phyloP scores from a whole-genome alignment of 2,797 vertebrate genomes.

The Clarias fuscus region DNA sequence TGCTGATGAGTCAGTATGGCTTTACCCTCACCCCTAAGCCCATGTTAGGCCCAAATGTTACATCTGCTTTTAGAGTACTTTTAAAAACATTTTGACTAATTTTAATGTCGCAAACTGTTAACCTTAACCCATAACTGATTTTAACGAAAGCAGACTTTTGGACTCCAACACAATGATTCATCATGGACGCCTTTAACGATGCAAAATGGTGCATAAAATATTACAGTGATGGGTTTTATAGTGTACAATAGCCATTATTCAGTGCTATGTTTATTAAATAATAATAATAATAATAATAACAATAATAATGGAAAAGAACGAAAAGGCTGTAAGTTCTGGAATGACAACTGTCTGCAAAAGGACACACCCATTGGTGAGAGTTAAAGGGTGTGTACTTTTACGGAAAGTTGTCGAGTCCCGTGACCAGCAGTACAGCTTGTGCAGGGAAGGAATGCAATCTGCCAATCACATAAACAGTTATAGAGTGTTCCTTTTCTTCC shows the following conservation, averaged over 20 bases:
- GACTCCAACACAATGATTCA: conserved; percentile 14
- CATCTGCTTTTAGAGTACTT: not conserved
- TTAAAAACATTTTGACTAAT: not conserved
- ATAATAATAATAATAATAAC: too few species aligned
- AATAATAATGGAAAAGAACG: conserved; percentile 3
- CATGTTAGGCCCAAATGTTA: not conserved
- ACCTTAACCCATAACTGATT: not conserved
- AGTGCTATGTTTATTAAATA: not conserved
- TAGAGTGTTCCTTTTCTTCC: not conserved
- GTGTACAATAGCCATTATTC: not conserved
- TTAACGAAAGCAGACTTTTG: conserved; percentile 18
- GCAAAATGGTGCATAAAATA: conserved; percentile 6
- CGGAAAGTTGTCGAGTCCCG: not conserved
- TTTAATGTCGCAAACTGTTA: not conserved
- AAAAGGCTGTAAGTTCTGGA: conserved; percentile 2
- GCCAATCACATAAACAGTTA: not conserved
- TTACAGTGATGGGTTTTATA: conserved; percentile 2
- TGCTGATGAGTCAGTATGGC: not conserved
- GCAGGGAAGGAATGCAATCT: not conserved
- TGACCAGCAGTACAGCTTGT: not conserved
- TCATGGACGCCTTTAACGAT: not conserved
- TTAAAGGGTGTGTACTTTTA: conserved; percentile 20
- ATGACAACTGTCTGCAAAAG: conserved; percentile 21
- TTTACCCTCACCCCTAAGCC: not conserved
- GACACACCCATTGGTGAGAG: conserved; percentile 18